Conservation (phyloP, 2,797 vertebrate species). For the Cynopterus sphinx region DNA sequence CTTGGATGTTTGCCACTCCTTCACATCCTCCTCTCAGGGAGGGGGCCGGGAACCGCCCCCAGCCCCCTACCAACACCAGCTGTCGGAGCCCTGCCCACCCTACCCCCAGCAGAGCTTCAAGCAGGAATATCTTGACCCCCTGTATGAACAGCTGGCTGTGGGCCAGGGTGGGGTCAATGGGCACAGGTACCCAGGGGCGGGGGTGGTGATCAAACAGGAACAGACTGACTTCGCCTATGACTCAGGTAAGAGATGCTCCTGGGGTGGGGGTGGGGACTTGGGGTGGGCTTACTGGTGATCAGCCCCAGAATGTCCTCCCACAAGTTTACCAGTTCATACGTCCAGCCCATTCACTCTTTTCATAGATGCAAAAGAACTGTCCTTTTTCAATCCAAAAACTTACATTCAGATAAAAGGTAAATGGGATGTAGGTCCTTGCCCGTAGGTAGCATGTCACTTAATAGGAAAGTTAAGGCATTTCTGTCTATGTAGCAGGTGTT, state of each 20-base stretch:
- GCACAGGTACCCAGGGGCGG: constrained; percentile 88
- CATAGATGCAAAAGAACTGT: not conserved
- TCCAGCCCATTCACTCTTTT: not conserved
- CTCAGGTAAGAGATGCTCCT: constrained; percentile 88
- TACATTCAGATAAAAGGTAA: constrained; percentile 8
- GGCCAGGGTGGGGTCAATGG: constrained; percentile 82
- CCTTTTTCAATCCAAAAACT: constrained; percentile 22
- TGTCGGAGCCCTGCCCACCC: constrained; percentile 92
- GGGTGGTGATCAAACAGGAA: constrained; percentile 96
- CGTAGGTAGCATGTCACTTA: not conserved
- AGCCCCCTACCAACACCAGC: constrained; percentile 89
- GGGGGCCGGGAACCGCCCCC: constrained; percentile 88
- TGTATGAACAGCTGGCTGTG: constrained; percentile 87
- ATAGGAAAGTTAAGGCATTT: not conserved
- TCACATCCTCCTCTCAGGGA: constrained; percentile 87
- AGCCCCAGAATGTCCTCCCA: not conserved
- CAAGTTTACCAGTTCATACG: not conserved
- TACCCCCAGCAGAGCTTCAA: constrained; percentile 95
- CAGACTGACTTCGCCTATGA: constrained; percentile 93
- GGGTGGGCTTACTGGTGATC: not conserved
- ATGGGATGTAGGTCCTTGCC: not conserved
- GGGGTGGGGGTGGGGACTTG: accelerated
- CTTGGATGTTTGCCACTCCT: constrained; percentile 90
- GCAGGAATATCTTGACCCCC: constrained; percentile 93
- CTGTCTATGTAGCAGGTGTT: not conserved